Base-by-base conservation (phyloP, 1,140 invertebrate genomes). In the Pristionchus pacificus region DNA sequence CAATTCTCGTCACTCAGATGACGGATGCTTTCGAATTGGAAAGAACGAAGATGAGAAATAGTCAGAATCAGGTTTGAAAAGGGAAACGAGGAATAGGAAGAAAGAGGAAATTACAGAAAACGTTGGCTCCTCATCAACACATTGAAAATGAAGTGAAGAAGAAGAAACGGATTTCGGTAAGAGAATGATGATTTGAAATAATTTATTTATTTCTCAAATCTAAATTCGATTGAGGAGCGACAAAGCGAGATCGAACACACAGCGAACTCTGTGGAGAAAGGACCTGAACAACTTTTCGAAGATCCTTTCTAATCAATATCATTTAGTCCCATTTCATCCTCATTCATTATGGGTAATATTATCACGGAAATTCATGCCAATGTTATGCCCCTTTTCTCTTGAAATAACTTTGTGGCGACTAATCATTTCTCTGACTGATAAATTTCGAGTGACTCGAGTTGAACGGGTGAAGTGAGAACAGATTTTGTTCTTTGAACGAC, bases 121-220 rank as follows among this genome's bases (percentile, higher is more conserved):
- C 74, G 14, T 57, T 75, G 3, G 71, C 74, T n/a, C 74, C 74
- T 29, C 74, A 75, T 70, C 74, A 73, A 59, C 71, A 73, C n/a
- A 15, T 73, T 13, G 66, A 73, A 63, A 68, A 68, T 13, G 58
- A 33, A 29, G 74, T 65, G 28, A 72, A 49, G 31, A 75, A 71
- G 24, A 71, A 75, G 74, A 75, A 71, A 60, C 61, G 49, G 60
- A 62, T 73, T 14, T 59, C 30, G 62, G 70, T 71, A 32, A 55
- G 19, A 29, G n/a, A 49, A 28, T 13, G n/a, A 49, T 19, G 38
- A 10, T 6, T 49, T 49, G n/a, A 60, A 19, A 67, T 57, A 15
- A 58, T 14, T 13, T 3, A n/a, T 27, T 15, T 59, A 2, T 25
- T 29, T 69, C 57, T 6, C 13, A 24, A 24, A 60, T 15, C 19